Evolutionary conservation across 2,888 invertebrate species (phyloP), one percentile per base, ranked within the genome.

Genomic region (Teleogryllus oceanicus): DNA sequence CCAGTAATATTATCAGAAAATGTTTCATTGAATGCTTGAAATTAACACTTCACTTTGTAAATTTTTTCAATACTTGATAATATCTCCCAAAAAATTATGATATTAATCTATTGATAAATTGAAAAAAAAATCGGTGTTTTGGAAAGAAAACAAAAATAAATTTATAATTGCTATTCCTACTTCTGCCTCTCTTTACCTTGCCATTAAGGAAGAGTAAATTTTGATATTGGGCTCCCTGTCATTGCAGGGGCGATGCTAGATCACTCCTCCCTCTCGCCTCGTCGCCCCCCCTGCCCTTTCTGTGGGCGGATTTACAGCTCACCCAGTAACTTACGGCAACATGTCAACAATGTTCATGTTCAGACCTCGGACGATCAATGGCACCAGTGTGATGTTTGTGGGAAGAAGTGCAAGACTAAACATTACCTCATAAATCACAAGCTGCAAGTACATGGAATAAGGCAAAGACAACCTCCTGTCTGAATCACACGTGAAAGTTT

Each of bases 221-320:
- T 62, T 81, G 76, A 81, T 78, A 78, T 80, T 78, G 81, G 80
- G 81, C 82, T 81, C 82, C 82, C 82, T 81, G 81, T 81, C 79
- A 78, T 82, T 82, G 80, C 81, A 82, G 82, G 81, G 80, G 81
- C 82, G 80, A 81, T 78, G 77, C 77, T 81, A 80, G 74, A 80
- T 80, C 80, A 79, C 78, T 81, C 82, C 81, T 81, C 81, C 82
- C 82, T 80, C 81, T 80, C 82, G 76, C 78, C 80, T 79, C 84
- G 85, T 87, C 89, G 91, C 87, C 92, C 92, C 86, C 89, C 92
- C 87, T 92, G 92, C 87, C 91, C 91, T 84, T 91, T 92, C 88
- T 92, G 92, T 89, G 92, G 91, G 86, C 90, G 92, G 87, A 90
- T 91, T 88, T 92, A 92, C 89, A 92, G 92, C 85, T 92, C 92